Base-by-base conservation (phyloP, 2,797 vertebrate species). In the Antrozous pallidus region DNA sequence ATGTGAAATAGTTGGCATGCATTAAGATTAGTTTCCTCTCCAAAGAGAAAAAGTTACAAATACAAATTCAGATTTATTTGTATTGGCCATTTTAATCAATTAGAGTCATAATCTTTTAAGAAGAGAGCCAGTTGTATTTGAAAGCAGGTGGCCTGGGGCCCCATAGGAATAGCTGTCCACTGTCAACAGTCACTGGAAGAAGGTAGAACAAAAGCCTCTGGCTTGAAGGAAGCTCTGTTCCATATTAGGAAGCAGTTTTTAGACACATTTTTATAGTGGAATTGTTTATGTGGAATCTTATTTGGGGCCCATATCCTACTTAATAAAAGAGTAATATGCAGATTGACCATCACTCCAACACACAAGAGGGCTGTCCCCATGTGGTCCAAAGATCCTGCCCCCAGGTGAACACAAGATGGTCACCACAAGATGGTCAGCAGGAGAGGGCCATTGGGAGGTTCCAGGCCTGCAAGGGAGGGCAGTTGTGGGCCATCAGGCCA, bases 11-110 rank as follows among this genome's bases (percentile, higher is more conserved):
- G n/a, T 26, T 95, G 88, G 4, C 51, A n/a, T 47, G 33, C 92
- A 75, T 95, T 81, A 93, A 74, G 56, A 38, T 85, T 92, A 33
- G 24, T 85, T 94, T 93, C 33, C 13, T 65, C 31, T 20, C 70
- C 14, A 80, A 58, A 16, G 56, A 42, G n/a, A 89, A 81, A 94
- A 94, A 58, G 6, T 45, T 63, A 77, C 33, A 2, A 18, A 56
- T 36, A 49, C n/a, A 47, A 88, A 11, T 69, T 79, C 56, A 84
- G 38, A 40, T 75, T 92, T 36, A 65, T 86, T 79, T 77, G 17
- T 12, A 36, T 33, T 47, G 58, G 22, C 45, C 36, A 49, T 75
- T 78, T 92, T 90, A 47, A 81, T 47, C 14, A 38, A 10, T 26
- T 31, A 63, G 67, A 73, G 40, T 40, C 71, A 65, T 11, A 65